These are phyloP conservation scores for Rhinella marina DNA, from an alignment of 2,797 vertebrate species.

Conservation along the genomic window DNA sequence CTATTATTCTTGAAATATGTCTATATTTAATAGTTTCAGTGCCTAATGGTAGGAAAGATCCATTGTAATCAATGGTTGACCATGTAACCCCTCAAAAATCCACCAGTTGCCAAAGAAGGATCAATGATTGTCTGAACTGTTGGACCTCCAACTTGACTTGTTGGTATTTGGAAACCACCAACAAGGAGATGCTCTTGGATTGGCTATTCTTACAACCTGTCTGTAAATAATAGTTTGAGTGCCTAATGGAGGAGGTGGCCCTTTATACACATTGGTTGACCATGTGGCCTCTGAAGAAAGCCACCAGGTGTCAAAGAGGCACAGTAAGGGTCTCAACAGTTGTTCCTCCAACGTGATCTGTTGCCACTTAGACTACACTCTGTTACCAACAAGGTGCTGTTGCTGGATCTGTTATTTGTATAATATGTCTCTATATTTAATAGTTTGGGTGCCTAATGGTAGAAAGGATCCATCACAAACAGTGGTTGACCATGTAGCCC, in stretches of 20 bases:
- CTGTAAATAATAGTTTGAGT: not conserved
- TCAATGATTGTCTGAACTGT: not conserved
- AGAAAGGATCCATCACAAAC: not conserved
- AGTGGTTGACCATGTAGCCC: not conserved
- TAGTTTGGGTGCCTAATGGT: not conserved
- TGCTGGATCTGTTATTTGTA: not conserved
- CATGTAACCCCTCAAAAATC: not conserved
- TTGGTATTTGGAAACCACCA: not conserved
- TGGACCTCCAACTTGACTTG: not conserved
- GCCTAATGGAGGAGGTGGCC: not conserved
- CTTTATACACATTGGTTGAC: not conserved
- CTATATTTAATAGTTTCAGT: not conserved
- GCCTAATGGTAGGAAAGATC: not conserved
- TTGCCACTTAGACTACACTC: no score
- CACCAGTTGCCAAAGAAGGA: not conserved
- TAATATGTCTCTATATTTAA: not conserved
- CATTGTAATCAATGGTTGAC: not conserved
- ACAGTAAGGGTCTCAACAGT: not conserved
- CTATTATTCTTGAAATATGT: not conserved
- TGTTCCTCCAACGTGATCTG: no score
- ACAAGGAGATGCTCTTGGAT: not conserved
- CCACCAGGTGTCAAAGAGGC: not conserved
- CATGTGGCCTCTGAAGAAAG: not conserved
- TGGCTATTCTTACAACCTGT: not conserved
- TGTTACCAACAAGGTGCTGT: not conserved